A percentile compares a stretch with the other conserved stretches of the same genome.
Conservation (phyloP, 2,113 vertebrate genomes). For the Geothlypis trichas region DNA sequence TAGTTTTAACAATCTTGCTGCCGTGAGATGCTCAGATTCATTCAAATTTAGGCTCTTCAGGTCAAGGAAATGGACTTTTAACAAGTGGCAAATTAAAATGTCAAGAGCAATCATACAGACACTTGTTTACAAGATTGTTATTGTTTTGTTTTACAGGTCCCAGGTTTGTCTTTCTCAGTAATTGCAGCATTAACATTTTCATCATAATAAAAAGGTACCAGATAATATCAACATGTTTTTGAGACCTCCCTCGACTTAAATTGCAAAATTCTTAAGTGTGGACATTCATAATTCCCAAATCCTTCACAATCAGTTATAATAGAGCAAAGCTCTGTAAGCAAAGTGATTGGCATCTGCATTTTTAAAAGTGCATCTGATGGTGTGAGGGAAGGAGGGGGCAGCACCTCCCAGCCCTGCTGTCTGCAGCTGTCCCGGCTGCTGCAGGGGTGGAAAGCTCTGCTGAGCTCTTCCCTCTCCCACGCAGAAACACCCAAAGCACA, state of each 20-base stretch:
- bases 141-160: conserved; percentile 45
- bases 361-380: neutral
- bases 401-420: neutral
- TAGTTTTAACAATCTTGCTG: neutral
- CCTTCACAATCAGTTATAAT: conserved; percentile 7
- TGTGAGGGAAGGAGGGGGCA: neutral
- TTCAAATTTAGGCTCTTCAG: conserved; percentile 54
- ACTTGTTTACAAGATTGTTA: conserved; percentile 58
- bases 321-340: neutral
- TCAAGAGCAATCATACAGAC: conserved; percentile 67
- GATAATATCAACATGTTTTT: conserved; percentile 4
- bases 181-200: conserved; percentile 23
- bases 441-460: neutral
- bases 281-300: neutral
- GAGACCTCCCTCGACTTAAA: conserved; percentile 9
- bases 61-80: conserved; percentile 66
- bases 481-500: neutral
- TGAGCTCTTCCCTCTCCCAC: neutral
- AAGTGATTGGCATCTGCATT: neutral
- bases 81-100: conserved; percentile 70
- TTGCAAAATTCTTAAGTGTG: neutral
- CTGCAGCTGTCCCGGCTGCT: neutral
- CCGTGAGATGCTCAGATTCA: conserved; percentile 25
- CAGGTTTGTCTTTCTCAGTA: conserved; percentile 31
- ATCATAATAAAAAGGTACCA: neutral